Conservation (phyloP, 2,797 vertebrate species). For the Coluber constrictor region DNA sequence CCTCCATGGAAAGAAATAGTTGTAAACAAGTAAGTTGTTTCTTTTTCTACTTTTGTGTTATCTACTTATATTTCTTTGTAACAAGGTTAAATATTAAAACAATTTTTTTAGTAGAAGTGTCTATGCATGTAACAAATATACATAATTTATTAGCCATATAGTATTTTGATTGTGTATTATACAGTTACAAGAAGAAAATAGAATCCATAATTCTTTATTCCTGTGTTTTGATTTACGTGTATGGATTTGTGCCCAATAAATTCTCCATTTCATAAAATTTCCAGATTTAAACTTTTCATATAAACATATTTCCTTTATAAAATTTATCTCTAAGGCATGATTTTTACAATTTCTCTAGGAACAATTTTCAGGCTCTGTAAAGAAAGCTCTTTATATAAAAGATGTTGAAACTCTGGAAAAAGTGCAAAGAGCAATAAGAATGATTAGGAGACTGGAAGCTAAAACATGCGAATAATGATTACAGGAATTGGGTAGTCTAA, state of each 20-base stretch:
- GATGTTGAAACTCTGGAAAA: too few relatives aligned
- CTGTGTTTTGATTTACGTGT: not conserved
- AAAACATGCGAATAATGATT: too few relatives aligned
- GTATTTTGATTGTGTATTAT: not conserved
- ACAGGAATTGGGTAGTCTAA: too few relatives aligned
- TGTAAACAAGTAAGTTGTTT: constrained; percentile 45
- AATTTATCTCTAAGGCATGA: not conserved
- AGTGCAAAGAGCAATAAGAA: too few relatives aligned
- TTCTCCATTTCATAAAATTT: not conserved
- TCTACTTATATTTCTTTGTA: not conserved
- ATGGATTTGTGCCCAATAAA: not conserved
- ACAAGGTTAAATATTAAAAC: not conserved
- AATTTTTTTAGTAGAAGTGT: not conserved
- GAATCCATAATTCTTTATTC: not conserved
- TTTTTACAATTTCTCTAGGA: not conserved
- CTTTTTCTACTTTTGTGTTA: not conserved
- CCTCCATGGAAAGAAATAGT: not conserved
- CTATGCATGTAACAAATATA: not conserved
- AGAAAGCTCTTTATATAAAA: not conserved
- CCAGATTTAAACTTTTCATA: not conserved
- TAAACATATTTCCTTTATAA: not conserved
- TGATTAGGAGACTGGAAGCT: too few relatives aligned
- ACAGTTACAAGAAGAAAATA: not conserved
- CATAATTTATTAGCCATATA: not conserved
- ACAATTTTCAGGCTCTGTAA: not conserved